Evolutionary conservation across 2,888 invertebrate species (phyloP).

Genomic region (Augiades crinisus): DNA sequence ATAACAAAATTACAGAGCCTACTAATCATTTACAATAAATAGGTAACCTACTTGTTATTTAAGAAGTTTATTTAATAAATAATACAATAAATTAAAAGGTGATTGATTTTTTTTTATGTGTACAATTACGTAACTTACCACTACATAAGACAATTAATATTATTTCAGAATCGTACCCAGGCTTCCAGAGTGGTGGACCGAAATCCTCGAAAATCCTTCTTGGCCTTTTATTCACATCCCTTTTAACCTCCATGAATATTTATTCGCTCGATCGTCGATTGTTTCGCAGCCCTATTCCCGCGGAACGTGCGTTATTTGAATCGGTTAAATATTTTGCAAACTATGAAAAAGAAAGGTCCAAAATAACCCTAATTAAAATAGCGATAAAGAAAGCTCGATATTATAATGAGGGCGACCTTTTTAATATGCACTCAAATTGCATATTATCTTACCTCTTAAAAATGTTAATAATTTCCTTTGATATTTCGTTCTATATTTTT

Average conservation of each 20-base stretch:
- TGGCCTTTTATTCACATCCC: neutral
- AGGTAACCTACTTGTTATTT: no score
- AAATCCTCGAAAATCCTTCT: no score
- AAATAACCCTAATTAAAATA: slow-evolving; percentile 37
- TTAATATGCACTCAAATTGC: neutral
- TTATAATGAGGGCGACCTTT: slow-evolving; percentile 4
- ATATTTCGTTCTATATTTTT: no score
- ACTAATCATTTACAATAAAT: no score
- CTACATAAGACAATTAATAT: no score
- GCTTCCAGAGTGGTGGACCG: no score
- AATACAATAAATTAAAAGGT: no score
- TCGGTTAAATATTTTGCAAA: slow-evolving; percentile 12
- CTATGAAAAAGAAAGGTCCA: slow-evolving; percentile 12
- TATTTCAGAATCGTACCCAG: no score
- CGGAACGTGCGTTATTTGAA: slow-evolving; percentile 9
- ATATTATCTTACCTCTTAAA: neutral
- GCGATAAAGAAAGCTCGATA: slow-evolving; percentile 14
- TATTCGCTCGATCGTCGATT: neutral
- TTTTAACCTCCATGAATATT: neutral
- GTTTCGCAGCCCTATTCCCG: slow-evolving; percentile 6
- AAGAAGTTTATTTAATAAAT: no score
- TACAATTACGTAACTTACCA: no score
- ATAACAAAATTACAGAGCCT: no score
- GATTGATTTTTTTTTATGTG: no score
- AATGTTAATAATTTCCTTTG: neutral